These are phyloP conservation scores for Andrena bucephala DNA, from an alignment of 2,888 invertebrate genomes.

Conservation along the genomic window DNA sequence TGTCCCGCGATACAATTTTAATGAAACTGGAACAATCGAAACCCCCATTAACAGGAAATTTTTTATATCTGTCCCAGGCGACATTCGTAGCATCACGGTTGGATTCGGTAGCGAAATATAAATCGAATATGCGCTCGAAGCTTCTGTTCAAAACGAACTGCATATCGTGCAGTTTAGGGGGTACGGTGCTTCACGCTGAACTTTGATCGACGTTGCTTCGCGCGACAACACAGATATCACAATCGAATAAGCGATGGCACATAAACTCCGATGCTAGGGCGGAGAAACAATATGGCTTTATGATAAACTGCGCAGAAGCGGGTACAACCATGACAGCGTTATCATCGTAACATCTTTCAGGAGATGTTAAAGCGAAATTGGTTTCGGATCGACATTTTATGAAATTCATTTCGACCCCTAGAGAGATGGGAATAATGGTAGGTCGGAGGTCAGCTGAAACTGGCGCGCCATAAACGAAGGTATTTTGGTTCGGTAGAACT, in stretches of 20 bases:
- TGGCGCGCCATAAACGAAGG: not conserved
- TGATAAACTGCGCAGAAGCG: not conserved
- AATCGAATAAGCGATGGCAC: conserved; percentile 1
- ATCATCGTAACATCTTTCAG: not conserved
- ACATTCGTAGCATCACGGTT: not conserved
- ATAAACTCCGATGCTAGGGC: conserved; percentile 2
- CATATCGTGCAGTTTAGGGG: not conserved
- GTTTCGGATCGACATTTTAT: conserved; percentile 4
- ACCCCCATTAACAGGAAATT: not conserved
- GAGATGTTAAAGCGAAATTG: not conserved
- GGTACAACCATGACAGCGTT: not conserved
- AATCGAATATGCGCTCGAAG: not conserved
- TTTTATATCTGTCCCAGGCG: not conserved
- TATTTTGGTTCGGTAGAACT: not conserved
- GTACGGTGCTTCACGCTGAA: not conserved
- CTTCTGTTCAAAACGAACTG: not conserved
- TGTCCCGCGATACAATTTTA: too few species aligned
- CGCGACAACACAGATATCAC: conserved; percentile 4
- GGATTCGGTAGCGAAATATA: not conserved
- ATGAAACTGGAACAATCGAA: too few species aligned
- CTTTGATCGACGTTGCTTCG: conserved; percentile 5
- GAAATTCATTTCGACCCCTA: not conserved
- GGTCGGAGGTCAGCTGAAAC: not conserved
- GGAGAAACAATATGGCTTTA: not conserved
- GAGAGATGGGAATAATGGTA: not conserved